Conservation (phyloP, 1,140 invertebrate species). For the Pteromalus puparum region DNA sequence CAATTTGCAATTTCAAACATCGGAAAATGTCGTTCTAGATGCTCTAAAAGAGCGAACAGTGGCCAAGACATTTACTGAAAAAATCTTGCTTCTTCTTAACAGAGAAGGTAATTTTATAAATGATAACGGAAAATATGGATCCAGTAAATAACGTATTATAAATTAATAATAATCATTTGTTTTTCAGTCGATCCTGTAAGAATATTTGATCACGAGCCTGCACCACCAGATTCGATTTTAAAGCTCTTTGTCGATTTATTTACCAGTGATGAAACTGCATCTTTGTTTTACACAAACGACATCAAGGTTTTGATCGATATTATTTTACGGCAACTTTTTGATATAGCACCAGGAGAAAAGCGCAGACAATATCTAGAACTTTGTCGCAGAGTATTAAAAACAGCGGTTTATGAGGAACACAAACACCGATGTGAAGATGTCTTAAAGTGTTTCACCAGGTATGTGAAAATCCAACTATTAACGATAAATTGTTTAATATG, state of each 20-base stretch:
- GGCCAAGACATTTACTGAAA: slow-evolving; percentile 92
- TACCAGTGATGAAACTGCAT: slow-evolving; percentile 83
- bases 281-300: slow-evolving; percentile 95
- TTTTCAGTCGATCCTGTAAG: slow-evolving; percentile 89
- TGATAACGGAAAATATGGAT: slow-evolving; percentile 13
- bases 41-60: slow-evolving; percentile 82
- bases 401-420: slow-evolving; percentile 85
- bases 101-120: slow-evolving; percentile 84
- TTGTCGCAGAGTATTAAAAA: slow-evolving; percentile 85
- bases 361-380: slow-evolving; percentile 85
- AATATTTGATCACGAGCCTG: slow-evolving; percentile 88
- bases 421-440: slow-evolving; percentile 85
- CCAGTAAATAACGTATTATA: slow-evolving; percentile 10
- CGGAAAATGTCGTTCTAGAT: slow-evolving; percentile 86
- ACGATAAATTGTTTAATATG: slow-evolving; percentile 17
- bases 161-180: background rate
- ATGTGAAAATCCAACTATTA: background rate
- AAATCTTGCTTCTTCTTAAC: slow-evolving; percentile 90
- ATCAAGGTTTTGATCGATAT: slow-evolving; percentile 95
- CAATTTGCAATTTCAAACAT: slow-evolving; percentile 87
- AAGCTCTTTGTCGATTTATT: slow-evolving; percentile 93
- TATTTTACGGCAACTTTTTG: slow-evolving; percentile 89
- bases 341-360: slow-evolving; percentile 90
- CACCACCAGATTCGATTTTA: slow-evolving; percentile 88
- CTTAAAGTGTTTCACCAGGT: slow-evolving; percentile 85